Base-by-base conservation (phyloP, 2,888 invertebrate species). In the Dolichopus griseipennis region DNA sequence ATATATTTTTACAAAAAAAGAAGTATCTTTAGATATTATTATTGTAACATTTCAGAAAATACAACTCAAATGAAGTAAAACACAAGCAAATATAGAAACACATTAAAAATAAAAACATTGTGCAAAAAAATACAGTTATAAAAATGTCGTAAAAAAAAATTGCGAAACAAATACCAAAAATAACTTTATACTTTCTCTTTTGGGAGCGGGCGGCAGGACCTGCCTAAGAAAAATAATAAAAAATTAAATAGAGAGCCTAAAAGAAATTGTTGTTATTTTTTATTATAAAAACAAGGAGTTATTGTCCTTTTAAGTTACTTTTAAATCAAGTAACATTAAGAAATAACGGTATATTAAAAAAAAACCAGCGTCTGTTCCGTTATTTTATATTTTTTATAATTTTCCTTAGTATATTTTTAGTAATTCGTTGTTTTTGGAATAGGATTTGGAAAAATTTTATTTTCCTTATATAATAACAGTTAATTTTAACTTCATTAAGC, bases 401-500 rank as follows among this genome's bases (percentile, higher is more conserved):
- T 9, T 43, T 4, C 43, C 43, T 43, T 10, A 15, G 43, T n/a
- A n/a, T n/a, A n/a, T 43, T 52, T 6, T 52, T 52, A 52, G 18
- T 9, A 1, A n/a, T 52, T 6, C 18, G 52, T 18, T 37, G 10
- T 37, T 37, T 37, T 37, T 37, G 37, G 8, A 37, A 37, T 37
- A 7, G 37, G 27, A 27, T 27, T 27, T 34, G 34, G 10, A 37
- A 37, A 34, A 37, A 37, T 52, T 12, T 52, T 52, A 2, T 52
- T 52, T 52, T 52, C 3, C 18, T 52, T 18, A n/a, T 52, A n/a
- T 52, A 4, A 3, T 6, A 2, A 18, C 52, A 52, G 52, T 52
- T 52, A 52, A 52, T 52, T 52, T 52, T 52, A 52, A 52, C 52
- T 52, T 52, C 52, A 52, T 52, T 52, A 52, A 52, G 52, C 15